Evolutionary conservation across 2,113 vertebrate species (phyloP).

Genomic region (Malurus cyaneus): DNA sequence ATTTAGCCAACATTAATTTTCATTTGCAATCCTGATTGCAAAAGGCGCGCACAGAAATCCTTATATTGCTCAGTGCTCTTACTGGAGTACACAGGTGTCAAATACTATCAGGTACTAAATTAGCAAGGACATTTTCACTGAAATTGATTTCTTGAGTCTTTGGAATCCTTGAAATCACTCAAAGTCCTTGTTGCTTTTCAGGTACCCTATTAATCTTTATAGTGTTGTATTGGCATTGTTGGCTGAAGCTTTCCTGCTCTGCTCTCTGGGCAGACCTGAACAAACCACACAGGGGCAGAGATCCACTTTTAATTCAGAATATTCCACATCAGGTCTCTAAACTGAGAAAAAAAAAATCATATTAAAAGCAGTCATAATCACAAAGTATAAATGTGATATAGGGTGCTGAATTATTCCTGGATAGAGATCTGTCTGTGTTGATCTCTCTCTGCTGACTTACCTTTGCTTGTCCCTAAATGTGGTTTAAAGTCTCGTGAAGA

Average conservation of each 20-base stretch:
- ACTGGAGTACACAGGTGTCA: constrained; percentile 52
- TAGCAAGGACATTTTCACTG: constrained; percentile 76
- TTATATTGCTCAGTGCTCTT: neutral
- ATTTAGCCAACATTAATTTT: constrained; percentile 40
- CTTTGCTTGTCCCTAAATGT: neutral
- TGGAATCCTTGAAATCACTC: constrained; percentile 76
- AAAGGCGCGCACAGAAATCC: neutral
- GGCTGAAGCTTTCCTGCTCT: constrained; percentile 34
- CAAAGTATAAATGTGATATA: constrained; percentile 12
- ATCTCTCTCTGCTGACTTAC: constrained; percentile 12
- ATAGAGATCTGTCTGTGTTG: neutral
- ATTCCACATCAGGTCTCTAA: constrained; percentile 46
- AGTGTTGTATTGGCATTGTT: constrained; percentile 58
- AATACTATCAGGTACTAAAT: constrained; percentile 70
- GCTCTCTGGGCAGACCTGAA: constrained; percentile 28
- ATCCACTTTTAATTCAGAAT: constrained; percentile 42
- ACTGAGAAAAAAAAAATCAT: constrained; percentile 45
- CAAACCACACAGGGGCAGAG: neutral
- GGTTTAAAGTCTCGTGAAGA: constrained; percentile 32
- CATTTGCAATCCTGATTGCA: neutral
- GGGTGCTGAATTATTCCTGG: neutral
- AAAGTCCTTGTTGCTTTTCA: constrained; percentile 72
- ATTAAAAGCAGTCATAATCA: constrained; percentile 45
- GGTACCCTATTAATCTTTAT: constrained; percentile 78
- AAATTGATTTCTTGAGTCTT: constrained; percentile 79